Evolutionary conservation across 2,888 invertebrate genomes (phyloP).

Genomic region (Fragum whitleyi): DNA sequence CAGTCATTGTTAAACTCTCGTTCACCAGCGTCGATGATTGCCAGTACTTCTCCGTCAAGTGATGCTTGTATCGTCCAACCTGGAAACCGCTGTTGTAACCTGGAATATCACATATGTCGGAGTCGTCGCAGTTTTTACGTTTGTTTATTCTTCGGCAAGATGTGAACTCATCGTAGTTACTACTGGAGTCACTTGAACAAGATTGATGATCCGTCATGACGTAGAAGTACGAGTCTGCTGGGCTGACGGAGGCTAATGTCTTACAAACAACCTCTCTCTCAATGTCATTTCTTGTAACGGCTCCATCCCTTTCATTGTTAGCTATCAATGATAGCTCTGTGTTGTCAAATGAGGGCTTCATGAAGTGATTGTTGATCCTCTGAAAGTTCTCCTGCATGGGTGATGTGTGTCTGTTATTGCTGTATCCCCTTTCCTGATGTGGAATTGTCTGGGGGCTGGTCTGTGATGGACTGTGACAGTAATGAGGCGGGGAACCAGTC

Average conservation of each 20-base stretch:
- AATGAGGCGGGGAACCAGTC: constrained; percentile 57
- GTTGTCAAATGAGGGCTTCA: constrained; percentile 28
- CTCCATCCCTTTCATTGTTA: constrained; percentile 48
- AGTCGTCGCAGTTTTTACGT: constrained; percentile 57
- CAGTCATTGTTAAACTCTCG: constrained; percentile 52
- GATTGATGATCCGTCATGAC: constrained; percentile 53
- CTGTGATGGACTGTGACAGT: constrained; percentile 58
- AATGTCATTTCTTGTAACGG: constrained; percentile 57
- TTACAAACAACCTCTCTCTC: constrained; percentile 61
- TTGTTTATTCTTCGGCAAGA: constrained; percentile 61
- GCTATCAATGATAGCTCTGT: constrained; percentile 39
- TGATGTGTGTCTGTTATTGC: constrained; percentile 29
- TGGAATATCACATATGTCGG: constrained; percentile 39
- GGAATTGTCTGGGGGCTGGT: constrained; percentile 60
- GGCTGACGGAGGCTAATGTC: constrained; percentile 51
- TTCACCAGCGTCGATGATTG: constrained; percentile 23
- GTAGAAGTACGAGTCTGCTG: constrained; percentile 55
- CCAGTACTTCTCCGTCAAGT: constrained; percentile 60
- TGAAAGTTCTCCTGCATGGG: constrained; percentile 57
- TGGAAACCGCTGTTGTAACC: constrained; percentile 30
- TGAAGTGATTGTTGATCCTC: constrained; percentile 58
- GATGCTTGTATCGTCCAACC: constrained; percentile 54
- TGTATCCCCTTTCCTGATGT: constrained; percentile 59
- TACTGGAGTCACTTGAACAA: constrained; percentile 54
- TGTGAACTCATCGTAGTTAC: constrained; percentile 61